Evolutionary conservation across 1,140 invertebrate genomes (phyloP), one percentile per base, ranked within the genome.

Genomic region (Aphaenogaster floridana): DNA sequence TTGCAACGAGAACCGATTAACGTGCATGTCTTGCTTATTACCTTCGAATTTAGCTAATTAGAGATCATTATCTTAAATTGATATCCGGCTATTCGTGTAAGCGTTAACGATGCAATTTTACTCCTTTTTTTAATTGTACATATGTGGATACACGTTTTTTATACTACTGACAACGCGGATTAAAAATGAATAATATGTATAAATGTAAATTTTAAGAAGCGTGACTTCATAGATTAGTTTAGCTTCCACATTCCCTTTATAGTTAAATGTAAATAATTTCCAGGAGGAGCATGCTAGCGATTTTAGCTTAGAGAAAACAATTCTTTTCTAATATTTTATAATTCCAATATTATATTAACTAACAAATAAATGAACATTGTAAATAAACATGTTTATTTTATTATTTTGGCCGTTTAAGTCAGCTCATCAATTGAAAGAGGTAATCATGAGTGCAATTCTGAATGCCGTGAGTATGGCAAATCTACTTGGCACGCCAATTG

Each of bases 1-100:
- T 83, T 74, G 17, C 68, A 7, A 84, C 42, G 13, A 45, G 45
- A 69, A 59, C 59, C 36, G 54, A 74, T 84, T 59, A 84, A 74
- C 54, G 39, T 72, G 39, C 28, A 21, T 28, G 39, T 17, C 69
- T 59, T 36, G 79, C 66, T 71, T 76, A 61, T 84, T 84, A 21
- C 13, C n/a, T 84, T 84, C 42, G 2, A 52, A 66, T 74, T 34
- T 34, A 61, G 54, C 28, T 61, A 57, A 76, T 71, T 28, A 50
- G 28, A n/a, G n/a, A 84, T 63, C 9, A 61, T 36, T 34, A 59
- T 17, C 50, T 28, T 45, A 69, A 15, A 54, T 80, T 48, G 8
- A 80, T 69, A 8, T 68, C 63, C 42, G 61, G 54, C 3, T 61
- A 61, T 42, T 28, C 21, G 13, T n/a, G 48, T 39, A 28, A 9